Evolutionary conservation across 2,888 invertebrate genomes (phyloP), one percentile per base, ranked within the genome.

Genomic region (Stegophylla sp.): DNA sequence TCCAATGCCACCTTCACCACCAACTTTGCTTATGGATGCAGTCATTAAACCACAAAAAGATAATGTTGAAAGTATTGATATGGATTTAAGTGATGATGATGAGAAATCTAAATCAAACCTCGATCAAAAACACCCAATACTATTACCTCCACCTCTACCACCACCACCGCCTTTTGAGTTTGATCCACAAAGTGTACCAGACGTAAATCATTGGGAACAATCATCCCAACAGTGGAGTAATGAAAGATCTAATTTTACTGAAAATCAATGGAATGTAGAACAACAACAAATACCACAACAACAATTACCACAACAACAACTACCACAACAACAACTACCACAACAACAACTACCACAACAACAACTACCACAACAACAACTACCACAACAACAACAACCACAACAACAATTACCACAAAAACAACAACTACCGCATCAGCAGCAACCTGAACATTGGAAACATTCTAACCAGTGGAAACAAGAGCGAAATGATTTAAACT

Each of bases 71-170:
- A 92, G 91, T 85, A 92, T 94, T 82, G 94, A 95, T 84, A 94
- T 94, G 94, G 94, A 94, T 84, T 89, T 95, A 86, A 94, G 94
- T 15, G 94, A 94, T 84, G 94, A 94, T 67, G 94, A 94, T 74
- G 84, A 83, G 10, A 77, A 82, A 7, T 23, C 82, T 15, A 74
- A 79, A 61, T n/a, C n/a, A 34, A 79, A 12, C 15, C 41, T 20
- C n/a, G 71, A 71, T 48, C 69, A 63, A 79, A 79, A 69, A 7
- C 59, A 56, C 71, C 28, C 59, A 5, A 3, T 69, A 43, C 45
- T 71, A 1, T 41, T 69, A 61, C 79, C 79, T 48, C 79, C 79
- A 13, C 79, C 79, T 45, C 79, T 43, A 59, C 79, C 79, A 12
- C 79, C 79, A 13, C 77, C 77, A 48, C 45, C 69, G 20, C 17